A percentile compares a stretch with the other conserved stretches of the same genome.
These are phyloP conservation scores for Centroberyx gerrardi DNA, from an alignment of 2,797 vertebrate species.

Conservation along the genomic window DNA sequence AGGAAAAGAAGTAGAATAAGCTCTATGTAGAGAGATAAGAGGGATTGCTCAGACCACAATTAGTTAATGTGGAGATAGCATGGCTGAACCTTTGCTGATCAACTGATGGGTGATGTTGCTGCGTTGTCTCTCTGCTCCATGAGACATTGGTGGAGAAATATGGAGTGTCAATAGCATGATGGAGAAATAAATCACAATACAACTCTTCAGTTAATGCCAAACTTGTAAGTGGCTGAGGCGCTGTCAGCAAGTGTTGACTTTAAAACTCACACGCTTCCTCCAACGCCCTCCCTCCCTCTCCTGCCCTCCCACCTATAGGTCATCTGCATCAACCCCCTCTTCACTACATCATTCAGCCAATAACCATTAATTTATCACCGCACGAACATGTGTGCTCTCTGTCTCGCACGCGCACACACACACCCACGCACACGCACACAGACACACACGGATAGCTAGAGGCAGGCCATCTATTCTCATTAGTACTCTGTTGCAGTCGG, in stretches of 20 bases:
- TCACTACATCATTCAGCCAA: conserved; percentile 57
- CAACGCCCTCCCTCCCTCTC: conserved; percentile 22
- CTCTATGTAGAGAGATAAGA: conserved; percentile 15
- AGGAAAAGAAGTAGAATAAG: background rate
- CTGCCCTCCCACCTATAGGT: conserved; percentile 48
- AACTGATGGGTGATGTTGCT: conserved; percentile 50
- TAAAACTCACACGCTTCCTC: conserved; percentile 31
- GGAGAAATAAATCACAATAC: conserved; percentile 52
- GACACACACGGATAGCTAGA: conserved; percentile 61
- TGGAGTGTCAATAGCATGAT: conserved; percentile 46
- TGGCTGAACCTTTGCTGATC: conserved; percentile 49
- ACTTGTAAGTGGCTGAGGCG: background rate
- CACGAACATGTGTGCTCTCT: conserved; percentile 35
- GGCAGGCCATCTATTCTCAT: conserved; percentile 81
- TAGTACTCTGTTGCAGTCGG: conserved; percentile 77
- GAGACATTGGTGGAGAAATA: conserved; percentile 42
- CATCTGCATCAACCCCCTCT: conserved; percentile 46
- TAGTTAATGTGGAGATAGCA: conserved; percentile 40
- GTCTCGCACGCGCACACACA: conserved; percentile 12
- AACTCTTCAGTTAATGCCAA: conserved; percentile 11
- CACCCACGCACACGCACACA: conserved; percentile 33
- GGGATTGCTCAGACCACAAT: conserved; percentile 45
- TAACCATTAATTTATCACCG: conserved; percentile 67
- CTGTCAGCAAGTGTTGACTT: conserved; percentile 27
- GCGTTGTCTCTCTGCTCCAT: conserved; percentile 29